phyloP scores from a whole-genome alignment of 2,797 vertebrate genomes.

The Cuniculus paca region DNA sequence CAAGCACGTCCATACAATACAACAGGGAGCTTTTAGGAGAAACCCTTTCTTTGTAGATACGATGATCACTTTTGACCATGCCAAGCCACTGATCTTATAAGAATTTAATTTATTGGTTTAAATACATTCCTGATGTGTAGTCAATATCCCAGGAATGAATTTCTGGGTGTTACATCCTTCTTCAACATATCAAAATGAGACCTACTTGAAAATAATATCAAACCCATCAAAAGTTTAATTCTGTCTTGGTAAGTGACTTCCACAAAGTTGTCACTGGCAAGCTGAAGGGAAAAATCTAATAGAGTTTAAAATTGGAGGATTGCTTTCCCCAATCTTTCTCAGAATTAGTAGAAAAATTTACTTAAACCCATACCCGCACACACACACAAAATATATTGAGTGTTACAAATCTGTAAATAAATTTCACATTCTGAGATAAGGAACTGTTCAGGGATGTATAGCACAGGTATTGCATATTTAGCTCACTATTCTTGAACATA shows the following conservation, averaged over 20 bases:
- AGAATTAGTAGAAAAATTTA: constrained; percentile 42
- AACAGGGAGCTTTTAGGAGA: not conserved
- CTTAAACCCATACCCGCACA: constrained; percentile 23
- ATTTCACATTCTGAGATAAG: constrained; percentile 37
- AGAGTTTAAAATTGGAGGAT: not conserved
- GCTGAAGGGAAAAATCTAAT: constrained; percentile 1
- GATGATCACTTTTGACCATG: constrained; percentile 47
- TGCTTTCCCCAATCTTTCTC: not conserved
- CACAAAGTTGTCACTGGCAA: not conserved
- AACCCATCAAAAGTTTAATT: constrained; percentile 55
- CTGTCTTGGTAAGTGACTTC: not conserved
- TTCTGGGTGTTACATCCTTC: constrained; percentile 14
- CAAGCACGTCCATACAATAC: not conserved
- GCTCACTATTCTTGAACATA: constrained; percentile 51
- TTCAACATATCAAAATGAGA: constrained; percentile 51
- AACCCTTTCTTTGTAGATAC: constrained; percentile 23
- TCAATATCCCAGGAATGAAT: constrained; percentile 54
- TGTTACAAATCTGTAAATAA: not conserved
- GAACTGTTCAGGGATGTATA: not conserved
- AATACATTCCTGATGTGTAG: constrained; percentile 63
- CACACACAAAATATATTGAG: not conserved
- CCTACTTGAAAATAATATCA: constrained; percentile 41
- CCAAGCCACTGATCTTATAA: constrained; percentile 41
- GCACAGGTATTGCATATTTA: not conserved
- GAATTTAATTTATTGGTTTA: constrained; percentile 54